Evolutionary conservation across 1,140 invertebrate species (phyloP).

Genomic region (Tetramorium simillimum): DNA sequence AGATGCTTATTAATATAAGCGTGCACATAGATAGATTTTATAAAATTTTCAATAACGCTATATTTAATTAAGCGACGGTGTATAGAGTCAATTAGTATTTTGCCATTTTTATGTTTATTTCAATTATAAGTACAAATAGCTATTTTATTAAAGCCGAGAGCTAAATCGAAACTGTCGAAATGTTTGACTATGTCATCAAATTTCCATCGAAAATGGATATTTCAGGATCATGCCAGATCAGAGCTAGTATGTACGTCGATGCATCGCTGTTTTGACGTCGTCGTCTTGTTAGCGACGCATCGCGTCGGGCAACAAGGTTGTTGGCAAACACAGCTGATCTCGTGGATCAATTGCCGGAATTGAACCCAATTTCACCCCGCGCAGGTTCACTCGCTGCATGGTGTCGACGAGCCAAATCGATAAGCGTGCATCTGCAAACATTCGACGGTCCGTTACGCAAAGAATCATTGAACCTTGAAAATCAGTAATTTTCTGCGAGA

Average conservation of each 20-base stretch:
- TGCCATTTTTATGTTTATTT: not conserved
- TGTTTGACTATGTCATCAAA: slow-evolving; percentile 12
- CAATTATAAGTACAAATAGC: not conserved
- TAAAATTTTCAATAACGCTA: not conserved
- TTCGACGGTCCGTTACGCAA: not conserved
- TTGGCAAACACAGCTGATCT: slow-evolving; percentile 72
- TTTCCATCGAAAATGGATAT: slow-evolving; percentile 29
- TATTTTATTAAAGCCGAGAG: slow-evolving; percentile 21
- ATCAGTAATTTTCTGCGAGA: not conserved
- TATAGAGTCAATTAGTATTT: not conserved
- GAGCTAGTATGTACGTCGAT: slow-evolving; percentile 19
- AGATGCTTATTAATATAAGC: not conserved
- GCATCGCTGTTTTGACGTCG: slow-evolving; percentile 47
- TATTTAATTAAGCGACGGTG: not conserved
- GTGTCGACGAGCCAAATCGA: slow-evolving; percentile 55
- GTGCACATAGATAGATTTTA: not conserved
- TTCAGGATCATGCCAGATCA: slow-evolving; percentile 40
- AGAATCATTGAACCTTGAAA: not conserved
- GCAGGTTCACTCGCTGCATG: slow-evolving; percentile 43
- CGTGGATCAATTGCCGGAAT: slow-evolving; percentile 71
- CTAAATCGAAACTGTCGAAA: not conserved
- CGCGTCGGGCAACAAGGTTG: slow-evolving; percentile 59
- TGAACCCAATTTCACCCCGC: slow-evolving; percentile 68
- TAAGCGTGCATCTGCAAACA: slow-evolving; percentile 26
- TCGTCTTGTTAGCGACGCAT: slow-evolving; percentile 64